phyloP scores from a whole-genome alignment of 2,113 vertebrate species.

The Rhinichthys klamathensis region DNA sequence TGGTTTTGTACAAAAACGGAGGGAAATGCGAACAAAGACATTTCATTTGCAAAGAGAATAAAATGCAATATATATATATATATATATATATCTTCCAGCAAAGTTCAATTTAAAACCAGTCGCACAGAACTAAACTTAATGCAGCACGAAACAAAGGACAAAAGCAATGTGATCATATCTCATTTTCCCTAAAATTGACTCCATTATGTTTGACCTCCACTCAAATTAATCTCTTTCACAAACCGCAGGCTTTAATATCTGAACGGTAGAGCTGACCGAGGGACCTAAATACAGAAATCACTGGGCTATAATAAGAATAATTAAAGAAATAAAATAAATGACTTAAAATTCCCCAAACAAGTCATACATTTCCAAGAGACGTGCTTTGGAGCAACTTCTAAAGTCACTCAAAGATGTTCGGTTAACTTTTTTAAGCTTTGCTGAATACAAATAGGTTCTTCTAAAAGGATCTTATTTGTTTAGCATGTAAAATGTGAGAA shows the following conservation, averaged over 20 bases:
- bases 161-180: constrained; percentile 67
- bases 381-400: not conserved
- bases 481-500: not conserved
- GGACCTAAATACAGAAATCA: constrained; percentile 68
- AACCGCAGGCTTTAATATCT: constrained; percentile 69
- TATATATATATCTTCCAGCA: not conserved
- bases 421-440: not conserved
- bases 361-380: constrained; percentile 26
- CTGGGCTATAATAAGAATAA: constrained; percentile 69
- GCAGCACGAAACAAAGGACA: constrained; percentile 53
- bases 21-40: not conserved
- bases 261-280: constrained; percentile 58
- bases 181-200: constrained; percentile 67
- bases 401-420: constrained; percentile 25
- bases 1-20: not conserved
- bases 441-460: not conserved
- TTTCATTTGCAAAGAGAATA: not conserved
- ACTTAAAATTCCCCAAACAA: constrained; percentile 72
- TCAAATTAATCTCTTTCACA: constrained; percentile 69
- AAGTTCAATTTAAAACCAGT: constrained; percentile 47
- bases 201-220: constrained; percentile 73
- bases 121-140: constrained; percentile 67
- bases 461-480: constrained; percentile 15
- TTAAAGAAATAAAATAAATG: constrained; percentile 67
- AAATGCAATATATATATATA: constrained; percentile 3